Base-by-base conservation (phyloP, 2,888 invertebrate species). In the Cylloceria caligata region DNA sequence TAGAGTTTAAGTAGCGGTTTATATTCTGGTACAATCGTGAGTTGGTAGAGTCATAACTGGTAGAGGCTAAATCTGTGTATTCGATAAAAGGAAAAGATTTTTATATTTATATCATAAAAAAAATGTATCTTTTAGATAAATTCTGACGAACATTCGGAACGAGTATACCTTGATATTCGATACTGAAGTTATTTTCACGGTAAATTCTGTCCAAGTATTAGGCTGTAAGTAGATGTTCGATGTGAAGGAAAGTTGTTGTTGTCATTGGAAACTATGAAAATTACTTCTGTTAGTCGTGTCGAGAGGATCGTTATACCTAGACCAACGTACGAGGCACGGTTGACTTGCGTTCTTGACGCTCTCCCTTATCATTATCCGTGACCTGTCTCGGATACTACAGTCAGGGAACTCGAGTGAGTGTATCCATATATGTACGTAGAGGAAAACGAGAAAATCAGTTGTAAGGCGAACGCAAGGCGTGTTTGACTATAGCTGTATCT, bases 401-500 rank as follows among this genome's bases (percentile, higher is more conserved):
- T 16, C 30, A 30, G 27, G 27, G 7, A 21, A 64, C 19, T 11
- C 9, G n/a, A 21, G 11, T n/a, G 42, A 24, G 21, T 47, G 11
- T 39, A 52, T 36, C 39, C 27, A n/a, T 49, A 6, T 13, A 30
- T 21, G 36, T 9, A 55, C 3, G 16, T 69, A 16, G 64, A 39
- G n/a, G 39, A 16, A 52, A 52, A 55, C 52, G 34, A 55, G 16
- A 71, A 42, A 62, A 24, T 49, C 13, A 34, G 34, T 68, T 27
- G 47, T 36, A 19, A 67, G 16, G 11, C 30, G 67, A 30, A 57
- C 21, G 11, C 13, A 62, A 60, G 3, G 7, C 6, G n/a, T 13
- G 79, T 64, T 74, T 68, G 79, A 52, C 68, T 62, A 74, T 74
- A 62, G 45, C 60, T 45, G 52, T 24, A 42, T 30, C 21, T 68